phyloP scores from a whole-genome alignment of 2,113 vertebrate genomes.

The Menura novaehollandiae region DNA sequence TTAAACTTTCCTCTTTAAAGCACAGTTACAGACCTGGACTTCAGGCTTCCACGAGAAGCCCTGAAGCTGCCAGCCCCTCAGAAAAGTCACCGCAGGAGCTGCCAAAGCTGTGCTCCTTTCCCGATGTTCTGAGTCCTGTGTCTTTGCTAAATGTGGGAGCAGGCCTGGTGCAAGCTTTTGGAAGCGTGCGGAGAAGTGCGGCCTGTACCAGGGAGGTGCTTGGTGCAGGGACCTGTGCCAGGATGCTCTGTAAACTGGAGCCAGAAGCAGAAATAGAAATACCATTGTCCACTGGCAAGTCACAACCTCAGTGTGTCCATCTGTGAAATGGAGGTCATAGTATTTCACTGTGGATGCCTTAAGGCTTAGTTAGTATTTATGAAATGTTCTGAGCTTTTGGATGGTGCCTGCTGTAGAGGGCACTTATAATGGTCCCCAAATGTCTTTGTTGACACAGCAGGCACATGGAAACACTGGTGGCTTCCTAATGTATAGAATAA shows the following conservation, averaged over 20 bases:
- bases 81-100: neutral
- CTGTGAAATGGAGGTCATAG: neutral
- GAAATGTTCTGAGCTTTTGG: neutral
- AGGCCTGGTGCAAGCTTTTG: neutral
- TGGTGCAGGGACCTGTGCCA: neutral
- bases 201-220: neutral
- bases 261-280: neutral
- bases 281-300: neutral
- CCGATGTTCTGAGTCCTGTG: accelerated
- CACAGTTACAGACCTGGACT: neutral
- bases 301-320: neutral
- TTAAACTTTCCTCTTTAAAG: neutral
- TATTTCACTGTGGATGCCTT: neutral
- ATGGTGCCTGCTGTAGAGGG: neutral
- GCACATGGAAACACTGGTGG: neutral
- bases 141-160: neutral
- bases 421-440: neutral
- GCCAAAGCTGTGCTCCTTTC: neutral
- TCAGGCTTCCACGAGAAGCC: neutral
- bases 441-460: neutral
- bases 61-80: neutral
- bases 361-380: neutral
- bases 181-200: neutral
- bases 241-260: neutral
- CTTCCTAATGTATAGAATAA: neutral